phyloP scores from a whole-genome alignment of 2,113 vertebrate species.

The Bostrychus sinensis region DNA sequence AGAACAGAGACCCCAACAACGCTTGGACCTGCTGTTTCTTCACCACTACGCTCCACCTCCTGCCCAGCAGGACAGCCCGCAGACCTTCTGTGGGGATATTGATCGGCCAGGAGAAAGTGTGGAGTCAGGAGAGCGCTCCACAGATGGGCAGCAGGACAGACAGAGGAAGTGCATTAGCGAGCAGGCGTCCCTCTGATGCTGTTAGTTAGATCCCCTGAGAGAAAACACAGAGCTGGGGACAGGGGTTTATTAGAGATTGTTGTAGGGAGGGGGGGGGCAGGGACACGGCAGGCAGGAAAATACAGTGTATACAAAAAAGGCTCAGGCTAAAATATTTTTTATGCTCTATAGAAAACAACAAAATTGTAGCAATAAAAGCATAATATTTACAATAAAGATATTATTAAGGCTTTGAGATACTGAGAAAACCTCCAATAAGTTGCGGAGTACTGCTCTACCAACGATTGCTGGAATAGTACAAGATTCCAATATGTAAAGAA shows the following conservation, averaged over 20 bases:
- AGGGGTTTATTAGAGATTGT: slow-evolving; percentile 30
- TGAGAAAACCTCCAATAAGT: too few relatives aligned
- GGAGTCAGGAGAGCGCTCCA: slow-evolving; percentile 26
- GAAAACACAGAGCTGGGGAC: slow-evolving; percentile 42
- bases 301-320: not conserved
- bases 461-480: too few relatives aligned
- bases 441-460: too few relatives aligned
- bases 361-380: too few relatives aligned
- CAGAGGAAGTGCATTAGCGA: slow-evolving; percentile 69
- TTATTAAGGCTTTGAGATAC: too few relatives aligned
- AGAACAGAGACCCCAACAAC: too few relatives aligned
- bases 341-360: too few relatives aligned
- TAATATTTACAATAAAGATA: too few relatives aligned
- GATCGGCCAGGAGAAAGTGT: slow-evolving; percentile 61
- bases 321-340: not conserved
- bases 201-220: slow-evolving; percentile 57
- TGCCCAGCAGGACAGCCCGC: slow-evolving; percentile 45
- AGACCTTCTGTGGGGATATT: slow-evolving; percentile 57
- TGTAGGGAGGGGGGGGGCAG: not conserved
- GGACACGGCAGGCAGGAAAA: not conserved
- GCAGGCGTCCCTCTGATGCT: slow-evolving; percentile 55
- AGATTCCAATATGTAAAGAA: too few relatives aligned
- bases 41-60: slow-evolving; percentile 39
- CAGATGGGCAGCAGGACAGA: slow-evolving; percentile 53
- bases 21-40: slow-evolving; percentile 17